These are phyloP conservation scores for Dolomedes plantarius DNA, from an alignment of 2,888 invertebrate genomes.

Conservation along the genomic window DNA sequence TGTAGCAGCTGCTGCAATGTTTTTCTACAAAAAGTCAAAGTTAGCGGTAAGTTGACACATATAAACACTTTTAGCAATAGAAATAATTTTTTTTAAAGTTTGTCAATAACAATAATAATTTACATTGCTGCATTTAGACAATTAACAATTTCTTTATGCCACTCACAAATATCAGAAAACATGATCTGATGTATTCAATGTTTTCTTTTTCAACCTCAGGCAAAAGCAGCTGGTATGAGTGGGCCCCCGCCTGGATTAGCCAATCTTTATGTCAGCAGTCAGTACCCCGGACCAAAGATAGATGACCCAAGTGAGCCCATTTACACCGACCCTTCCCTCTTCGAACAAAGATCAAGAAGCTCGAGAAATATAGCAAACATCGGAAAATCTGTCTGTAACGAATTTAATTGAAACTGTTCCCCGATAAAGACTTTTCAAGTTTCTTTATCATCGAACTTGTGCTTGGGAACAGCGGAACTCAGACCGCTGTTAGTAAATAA, in stretches of 20 bases:
- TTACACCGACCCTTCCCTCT: slow-evolving; percentile 92
- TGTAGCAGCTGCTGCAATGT: slow-evolving; percentile 53
- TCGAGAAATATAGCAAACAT: slow-evolving; percentile 55
- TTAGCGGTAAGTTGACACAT: slow-evolving; percentile 65
- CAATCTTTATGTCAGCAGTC: slow-evolving; percentile 59
- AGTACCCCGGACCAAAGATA: slow-evolving; percentile 78
- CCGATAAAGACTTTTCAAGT: not conserved
- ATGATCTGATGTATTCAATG: no score
- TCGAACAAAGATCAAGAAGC: slow-evolving; percentile 81
- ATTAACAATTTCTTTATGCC: no score
- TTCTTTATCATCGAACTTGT: not conserved
- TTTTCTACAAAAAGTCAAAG: slow-evolving; percentile 69
- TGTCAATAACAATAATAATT: no score
- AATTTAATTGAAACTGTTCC: slow-evolving; percentile 38
- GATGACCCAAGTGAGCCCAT: slow-evolving; percentile 95
- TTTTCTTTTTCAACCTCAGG: slow-evolving; percentile 27
- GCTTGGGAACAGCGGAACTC: slow-evolving; percentile 1
- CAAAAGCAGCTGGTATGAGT: slow-evolving; percentile 56
- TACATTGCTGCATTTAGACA: no score
- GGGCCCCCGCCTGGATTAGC: slow-evolving; percentile 59
- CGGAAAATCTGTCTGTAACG: slow-evolving; percentile 45
- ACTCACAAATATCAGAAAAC: no score
- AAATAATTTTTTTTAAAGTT: no score
- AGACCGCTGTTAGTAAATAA: not conserved
- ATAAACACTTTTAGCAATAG: no score